phyloP scores from a whole-genome alignment of 1,140 invertebrate species.

The Melitaea cinxia region DNA sequence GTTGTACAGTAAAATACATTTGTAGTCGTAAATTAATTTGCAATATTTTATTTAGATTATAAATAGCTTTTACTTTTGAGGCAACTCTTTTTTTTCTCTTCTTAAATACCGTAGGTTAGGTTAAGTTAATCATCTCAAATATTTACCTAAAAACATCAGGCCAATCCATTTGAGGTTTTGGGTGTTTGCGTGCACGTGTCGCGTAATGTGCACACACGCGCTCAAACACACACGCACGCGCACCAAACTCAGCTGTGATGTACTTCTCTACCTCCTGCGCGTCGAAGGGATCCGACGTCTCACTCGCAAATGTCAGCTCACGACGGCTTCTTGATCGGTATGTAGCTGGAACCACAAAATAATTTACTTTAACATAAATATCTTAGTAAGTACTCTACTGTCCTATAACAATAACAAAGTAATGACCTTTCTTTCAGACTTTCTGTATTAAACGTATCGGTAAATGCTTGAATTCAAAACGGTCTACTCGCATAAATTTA shows the following conservation, averaged over 20 bases:
- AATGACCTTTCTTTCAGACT: no score
- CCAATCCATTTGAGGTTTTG: conserved; percentile 82
- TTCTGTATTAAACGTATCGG: no score
- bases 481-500: no score
- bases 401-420: no score
- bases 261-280: conserved; percentile 86
- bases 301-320: conserved; percentile 56
- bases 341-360: conserved; percentile 59
- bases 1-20: no score
- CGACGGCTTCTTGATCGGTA: conserved; percentile 68
- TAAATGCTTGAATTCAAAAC: no score
- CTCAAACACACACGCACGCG: conserved; percentile 87
- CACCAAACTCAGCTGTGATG: conserved; percentile 85
- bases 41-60: no score
- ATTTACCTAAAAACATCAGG: conserved; percentile 85
- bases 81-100: no score
- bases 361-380: neutral
- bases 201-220: conserved; percentile 87
- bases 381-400: neutral
- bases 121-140: no score
- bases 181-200: conserved; percentile 58
- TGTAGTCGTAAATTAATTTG: no score
- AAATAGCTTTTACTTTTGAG: no score
- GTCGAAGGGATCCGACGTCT: conserved; percentile 81
- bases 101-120: no score